These are phyloP conservation scores for Boleophthalmus pectinirostris DNA, from an alignment of 2,113 vertebrate species.

Conservation along the genomic window DNA sequence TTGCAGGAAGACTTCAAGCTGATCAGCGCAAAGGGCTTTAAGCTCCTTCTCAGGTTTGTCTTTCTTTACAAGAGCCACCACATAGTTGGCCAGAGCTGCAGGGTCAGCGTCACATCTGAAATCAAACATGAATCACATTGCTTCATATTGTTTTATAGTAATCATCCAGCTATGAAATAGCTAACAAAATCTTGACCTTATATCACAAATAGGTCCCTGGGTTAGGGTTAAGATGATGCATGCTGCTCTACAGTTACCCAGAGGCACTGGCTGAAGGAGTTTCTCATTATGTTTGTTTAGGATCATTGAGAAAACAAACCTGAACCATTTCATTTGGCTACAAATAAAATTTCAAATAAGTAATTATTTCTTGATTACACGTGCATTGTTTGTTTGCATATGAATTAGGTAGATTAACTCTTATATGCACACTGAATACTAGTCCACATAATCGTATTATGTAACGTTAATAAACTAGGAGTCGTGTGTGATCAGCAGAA, in stretches of 20 bases:
- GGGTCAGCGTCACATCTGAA: conserved; percentile 97
- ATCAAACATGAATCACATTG: neutral
- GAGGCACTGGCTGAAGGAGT: too few relatives aligned
- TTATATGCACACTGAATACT: neutral
- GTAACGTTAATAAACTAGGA: neutral
- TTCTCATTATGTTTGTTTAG: too few relatives aligned
- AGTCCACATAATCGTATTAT: neutral
- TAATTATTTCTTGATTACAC: too few relatives aligned
- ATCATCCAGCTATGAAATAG: too few relatives aligned
- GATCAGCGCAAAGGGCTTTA: conserved; percentile 95
- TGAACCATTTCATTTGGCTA: neutral
- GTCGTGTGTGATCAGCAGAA: neutral
- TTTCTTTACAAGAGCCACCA: conserved; percentile 98
- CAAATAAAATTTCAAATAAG: neutral
- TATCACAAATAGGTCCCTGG: too few relatives aligned
- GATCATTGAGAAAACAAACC: neutral
- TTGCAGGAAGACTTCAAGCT: conserved; percentile 97
- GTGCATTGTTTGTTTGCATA: neutral
- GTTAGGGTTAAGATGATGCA: too few relatives aligned
- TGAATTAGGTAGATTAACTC: neutral
- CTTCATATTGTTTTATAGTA: neutral
- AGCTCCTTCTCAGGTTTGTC: conserved; percentile 98
- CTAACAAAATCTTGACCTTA: too few relatives aligned
- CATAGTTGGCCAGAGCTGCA: conserved; percentile 96
- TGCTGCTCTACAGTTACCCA: too few relatives aligned